These are phyloP conservation scores for Narcine bancroftii DNA, from an alignment of 2,113 vertebrate genomes.

Conservation along the genomic window DNA sequence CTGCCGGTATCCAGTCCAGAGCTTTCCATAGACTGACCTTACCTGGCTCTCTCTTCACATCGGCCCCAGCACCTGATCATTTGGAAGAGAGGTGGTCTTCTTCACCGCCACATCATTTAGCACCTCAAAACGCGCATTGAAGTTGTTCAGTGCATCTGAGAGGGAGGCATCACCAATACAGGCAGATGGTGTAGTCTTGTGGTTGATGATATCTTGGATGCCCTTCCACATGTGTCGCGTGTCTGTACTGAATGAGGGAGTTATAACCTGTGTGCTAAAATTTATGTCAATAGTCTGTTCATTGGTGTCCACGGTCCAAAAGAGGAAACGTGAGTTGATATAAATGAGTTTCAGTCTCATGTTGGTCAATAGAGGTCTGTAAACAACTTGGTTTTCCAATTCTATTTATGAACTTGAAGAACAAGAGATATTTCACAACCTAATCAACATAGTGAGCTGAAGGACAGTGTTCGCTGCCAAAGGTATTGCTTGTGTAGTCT, in stretches of 20 bases:
- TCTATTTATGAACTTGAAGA: not conserved
- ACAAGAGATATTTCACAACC: not conserved
- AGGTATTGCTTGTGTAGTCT: not conserved
- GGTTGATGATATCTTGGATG: too few species aligned
- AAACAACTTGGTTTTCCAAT: not conserved
- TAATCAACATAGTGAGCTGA: not conserved
- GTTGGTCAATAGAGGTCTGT: not conserved
- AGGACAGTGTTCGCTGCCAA: not conserved
- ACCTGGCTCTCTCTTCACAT: too few species aligned
- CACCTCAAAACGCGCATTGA: too few species aligned
- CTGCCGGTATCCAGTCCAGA: too few species aligned
- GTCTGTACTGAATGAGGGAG: not conserved
- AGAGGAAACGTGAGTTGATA: not conserved
- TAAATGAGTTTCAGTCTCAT: not conserved
- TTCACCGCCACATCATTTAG: too few species aligned
- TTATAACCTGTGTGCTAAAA: not conserved
- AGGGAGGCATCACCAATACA: too few species aligned
- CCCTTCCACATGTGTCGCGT: too few species aligned
- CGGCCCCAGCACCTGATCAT: not conserved
- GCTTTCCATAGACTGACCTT: too few species aligned
- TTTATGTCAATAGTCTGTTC: not conserved
- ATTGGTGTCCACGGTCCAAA: not conserved
- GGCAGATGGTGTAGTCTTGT: too few species aligned
- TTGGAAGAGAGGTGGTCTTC: too few species aligned
- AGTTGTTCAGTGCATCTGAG: too few species aligned